A percentile compares a stretch with the other conserved stretches of the same genome.
Evolutionary conservation across 2,888 invertebrate genomes (phyloP).

Genomic region (Smittia sp.): DNA sequence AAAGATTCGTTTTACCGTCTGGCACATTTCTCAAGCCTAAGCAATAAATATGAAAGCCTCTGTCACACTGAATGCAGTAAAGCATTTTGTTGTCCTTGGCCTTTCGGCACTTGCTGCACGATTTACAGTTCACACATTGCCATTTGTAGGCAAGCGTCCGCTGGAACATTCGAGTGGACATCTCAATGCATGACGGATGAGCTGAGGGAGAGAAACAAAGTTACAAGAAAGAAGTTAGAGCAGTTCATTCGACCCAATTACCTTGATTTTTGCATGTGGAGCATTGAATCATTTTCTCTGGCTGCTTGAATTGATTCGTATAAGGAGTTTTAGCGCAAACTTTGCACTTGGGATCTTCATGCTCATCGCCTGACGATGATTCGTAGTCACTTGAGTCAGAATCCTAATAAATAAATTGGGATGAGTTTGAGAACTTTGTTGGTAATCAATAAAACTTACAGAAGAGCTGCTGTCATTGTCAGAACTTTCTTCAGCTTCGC

Average conservation of each 20-base stretch:
- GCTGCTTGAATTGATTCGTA: constrained; percentile 59
- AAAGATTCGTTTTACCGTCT: constrained; percentile 62
- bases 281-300: constrained; percentile 62
- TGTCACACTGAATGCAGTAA: constrained; percentile 91
- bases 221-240: constrained; percentile 40
- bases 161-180: constrained; percentile 77
- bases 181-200: constrained; percentile 84
- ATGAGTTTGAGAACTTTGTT: too few species aligned
- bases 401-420: too few species aligned
- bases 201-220: constrained; percentile 59
- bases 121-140: constrained; percentile 93
- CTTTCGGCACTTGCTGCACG: constrained; percentile 79
- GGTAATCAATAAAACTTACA: too few species aligned
- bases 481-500: constrained; percentile 49
- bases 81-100: constrained; percentile 86
- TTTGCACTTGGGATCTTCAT: constrained; percentile 57
- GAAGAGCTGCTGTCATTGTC: constrained; percentile 46
- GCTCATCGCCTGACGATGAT: constrained; percentile 46
- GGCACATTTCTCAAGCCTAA: constrained; percentile 78
- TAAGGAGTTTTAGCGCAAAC: constrained; percentile 59
- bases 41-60: constrained; percentile 92
- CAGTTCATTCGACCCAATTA: constrained; percentile 47
- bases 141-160: constrained; percentile 83
- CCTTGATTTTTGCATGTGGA: constrained; percentile 59
- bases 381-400: constrained; percentile 43